A percentile compares a stretch with the other conserved stretches of the same genome.
These are phyloP conservation scores for Carlito syrichta DNA, from an alignment of 2,113 vertebrate genomes.

Conservation along the genomic window DNA sequence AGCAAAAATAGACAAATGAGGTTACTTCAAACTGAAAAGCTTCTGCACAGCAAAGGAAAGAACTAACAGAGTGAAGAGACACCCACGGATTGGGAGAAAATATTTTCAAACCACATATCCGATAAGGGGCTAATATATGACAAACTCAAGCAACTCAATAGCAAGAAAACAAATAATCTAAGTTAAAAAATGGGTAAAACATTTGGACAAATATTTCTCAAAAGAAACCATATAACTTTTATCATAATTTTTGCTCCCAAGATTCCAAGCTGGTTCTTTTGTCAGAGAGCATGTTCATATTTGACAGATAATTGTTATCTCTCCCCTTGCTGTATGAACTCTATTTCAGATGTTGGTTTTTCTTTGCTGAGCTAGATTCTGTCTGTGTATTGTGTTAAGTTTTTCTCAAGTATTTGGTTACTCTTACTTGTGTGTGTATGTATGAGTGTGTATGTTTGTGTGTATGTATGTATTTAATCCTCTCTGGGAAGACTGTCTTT, in stretches of 20 bases:
- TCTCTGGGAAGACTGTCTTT: neutral
- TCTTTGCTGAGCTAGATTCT: neutral
- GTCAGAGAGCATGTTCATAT: neutral
- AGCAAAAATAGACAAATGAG: neutral
- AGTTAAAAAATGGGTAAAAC: neutral
- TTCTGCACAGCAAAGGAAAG: neutral
- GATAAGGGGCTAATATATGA: neutral
- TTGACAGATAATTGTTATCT: neutral
- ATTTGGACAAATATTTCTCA: neutral
- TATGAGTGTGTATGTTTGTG: neutral
- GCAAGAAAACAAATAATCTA: neutral
- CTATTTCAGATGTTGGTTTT: neutral
- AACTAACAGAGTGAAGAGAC: neutral
- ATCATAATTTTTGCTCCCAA: neutral
- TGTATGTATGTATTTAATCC: neutral
- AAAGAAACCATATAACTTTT: neutral
- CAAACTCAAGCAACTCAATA: neutral
- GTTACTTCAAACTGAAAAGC: neutral
- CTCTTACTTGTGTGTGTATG: neutral
- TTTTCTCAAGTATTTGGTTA: neutral
- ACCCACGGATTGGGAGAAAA: neutral
- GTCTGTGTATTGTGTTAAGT: neutral
- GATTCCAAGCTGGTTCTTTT: neutral
- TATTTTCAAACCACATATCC: neutral
- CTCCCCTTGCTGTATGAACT: neutral